phyloP scores from a whole-genome alignment of 2,113 vertebrate genomes.

The Pelecanoides urinatrix region DNA sequence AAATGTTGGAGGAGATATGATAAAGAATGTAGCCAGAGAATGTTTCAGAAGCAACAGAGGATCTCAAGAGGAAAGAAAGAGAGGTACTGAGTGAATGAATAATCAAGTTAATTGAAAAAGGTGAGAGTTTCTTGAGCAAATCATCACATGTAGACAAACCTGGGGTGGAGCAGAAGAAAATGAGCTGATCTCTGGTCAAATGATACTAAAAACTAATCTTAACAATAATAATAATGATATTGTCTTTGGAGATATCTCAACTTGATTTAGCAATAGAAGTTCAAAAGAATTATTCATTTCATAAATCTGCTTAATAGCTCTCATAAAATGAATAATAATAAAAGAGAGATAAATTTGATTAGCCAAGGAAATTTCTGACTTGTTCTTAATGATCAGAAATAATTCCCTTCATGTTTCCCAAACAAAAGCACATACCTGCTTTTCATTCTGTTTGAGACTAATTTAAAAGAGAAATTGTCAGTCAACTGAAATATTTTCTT shows the following conservation, averaged over 20 bases:
- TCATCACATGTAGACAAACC: neutral
- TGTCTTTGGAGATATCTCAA: neutral
- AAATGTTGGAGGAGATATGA: neutral
- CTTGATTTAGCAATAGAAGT: neutral
- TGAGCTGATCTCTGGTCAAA: neutral
- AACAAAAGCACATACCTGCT: neutral
- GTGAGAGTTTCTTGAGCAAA: neutral
- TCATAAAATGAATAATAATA: neutral
- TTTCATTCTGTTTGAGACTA: neutral
- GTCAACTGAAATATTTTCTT: neutral
- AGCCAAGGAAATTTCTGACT: constrained; percentile 8
- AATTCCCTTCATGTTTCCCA: neutral
- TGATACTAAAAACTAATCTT: neutral
- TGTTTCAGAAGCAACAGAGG: neutral
- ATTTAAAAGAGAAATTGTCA: neutral
- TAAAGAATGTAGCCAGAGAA: neutral
- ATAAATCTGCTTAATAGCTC: neutral
- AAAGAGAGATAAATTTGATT: neutral
- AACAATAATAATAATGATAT: neutral
- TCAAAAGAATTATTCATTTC: neutral
- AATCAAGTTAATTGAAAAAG: neutral
- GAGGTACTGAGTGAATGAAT: neutral
- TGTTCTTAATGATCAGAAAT: neutral
- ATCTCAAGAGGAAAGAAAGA: neutral
- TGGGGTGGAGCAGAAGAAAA: neutral